These are phyloP conservation scores for Rotaria magnacalcarata DNA, from an alignment of 2,888 invertebrate genomes.

Conservation along the genomic window DNA sequence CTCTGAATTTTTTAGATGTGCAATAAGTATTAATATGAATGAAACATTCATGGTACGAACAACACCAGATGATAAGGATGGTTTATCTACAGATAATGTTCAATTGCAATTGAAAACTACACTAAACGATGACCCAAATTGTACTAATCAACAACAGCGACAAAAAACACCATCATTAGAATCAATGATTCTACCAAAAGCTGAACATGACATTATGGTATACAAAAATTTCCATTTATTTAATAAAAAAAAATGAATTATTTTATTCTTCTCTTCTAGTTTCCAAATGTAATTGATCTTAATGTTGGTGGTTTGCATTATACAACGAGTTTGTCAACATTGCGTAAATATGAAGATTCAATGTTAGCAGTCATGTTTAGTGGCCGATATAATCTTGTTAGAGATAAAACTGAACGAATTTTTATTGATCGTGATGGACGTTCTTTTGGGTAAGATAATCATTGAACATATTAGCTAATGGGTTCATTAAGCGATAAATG, in stretches of 20 bases:
- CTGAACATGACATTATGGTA: not conserved
- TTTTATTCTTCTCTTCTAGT: not conserved
- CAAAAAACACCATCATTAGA: not conserved
- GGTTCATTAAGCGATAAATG: too few relatives aligned
- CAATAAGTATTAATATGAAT: not conserved
- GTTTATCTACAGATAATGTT: not conserved
- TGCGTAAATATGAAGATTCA: constrained; percentile 48
- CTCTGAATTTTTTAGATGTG: not conserved
- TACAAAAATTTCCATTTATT: not conserved
- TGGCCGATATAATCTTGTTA: constrained; percentile 43
- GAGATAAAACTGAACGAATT: constrained; percentile 39
- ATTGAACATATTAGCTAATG: not conserved
- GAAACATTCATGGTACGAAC: not conserved
- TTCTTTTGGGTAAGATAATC: constrained; percentile 36
- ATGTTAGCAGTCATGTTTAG: constrained; percentile 46
- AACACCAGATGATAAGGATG: not conserved
- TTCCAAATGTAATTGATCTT: constrained; percentile 48
- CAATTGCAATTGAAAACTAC: not conserved
- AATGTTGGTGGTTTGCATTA: constrained; percentile 45
- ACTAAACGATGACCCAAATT: not conserved
- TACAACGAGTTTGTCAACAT: constrained; percentile 45
- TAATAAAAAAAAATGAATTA: not conserved
- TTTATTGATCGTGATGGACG: constrained; percentile 47
- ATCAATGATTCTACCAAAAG: not conserved
- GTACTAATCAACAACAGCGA: not conserved